phyloP scores from a whole-genome alignment of 2,888 invertebrate genomes.

The Oscheius onirici region DNA sequence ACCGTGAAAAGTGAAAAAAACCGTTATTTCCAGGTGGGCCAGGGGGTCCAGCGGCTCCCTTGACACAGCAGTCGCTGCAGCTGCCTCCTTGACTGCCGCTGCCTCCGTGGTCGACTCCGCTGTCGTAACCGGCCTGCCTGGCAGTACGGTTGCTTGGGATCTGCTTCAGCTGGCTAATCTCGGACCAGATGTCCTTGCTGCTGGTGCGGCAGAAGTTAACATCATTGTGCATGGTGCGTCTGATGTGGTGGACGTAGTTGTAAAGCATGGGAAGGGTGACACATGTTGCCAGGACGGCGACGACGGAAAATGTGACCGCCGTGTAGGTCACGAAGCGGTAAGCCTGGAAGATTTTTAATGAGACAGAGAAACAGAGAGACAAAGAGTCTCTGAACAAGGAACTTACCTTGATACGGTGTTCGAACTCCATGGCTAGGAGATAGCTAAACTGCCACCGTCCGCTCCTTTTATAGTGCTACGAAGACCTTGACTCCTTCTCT shows the following conservation, averaged over 20 bases:
- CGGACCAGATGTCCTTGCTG: constrained; percentile 53
- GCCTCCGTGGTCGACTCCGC: constrained; percentile 38
- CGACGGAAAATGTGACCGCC: constrained; percentile 54
- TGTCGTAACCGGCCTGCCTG: constrained; percentile 52
- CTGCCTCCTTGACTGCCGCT: constrained; percentile 38
- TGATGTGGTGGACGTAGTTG: constrained; percentile 55
- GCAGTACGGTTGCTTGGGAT: constrained; percentile 55
- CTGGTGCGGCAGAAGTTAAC: constrained; percentile 49
- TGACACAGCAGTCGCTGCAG: constrained; percentile 56
- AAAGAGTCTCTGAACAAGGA: background rate
- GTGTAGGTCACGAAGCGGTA: constrained; percentile 55
- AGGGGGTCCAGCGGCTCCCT: constrained; percentile 28
- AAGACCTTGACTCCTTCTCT: background rate
- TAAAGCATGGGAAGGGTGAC: constrained; percentile 56
- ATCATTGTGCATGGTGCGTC: constrained; percentile 51
- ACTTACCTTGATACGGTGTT: constrained; percentile 44
- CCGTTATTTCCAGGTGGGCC: constrained; percentile 27
- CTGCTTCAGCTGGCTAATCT: constrained; percentile 53
- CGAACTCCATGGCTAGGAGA: constrained; percentile 46
- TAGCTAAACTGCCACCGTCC: background rate
- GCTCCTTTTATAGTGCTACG: background rate
- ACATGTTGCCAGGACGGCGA: constrained; percentile 52
- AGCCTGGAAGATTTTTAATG: constrained; percentile 34
- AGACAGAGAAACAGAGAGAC: background rate
- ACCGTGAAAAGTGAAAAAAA: too few species aligned